A percentile compares a stretch with the other conserved stretches of the same genome.
Evolutionary conservation across 2,797 vertebrate species (phyloP).

Genomic region (Thamnophis elegans): DNA sequence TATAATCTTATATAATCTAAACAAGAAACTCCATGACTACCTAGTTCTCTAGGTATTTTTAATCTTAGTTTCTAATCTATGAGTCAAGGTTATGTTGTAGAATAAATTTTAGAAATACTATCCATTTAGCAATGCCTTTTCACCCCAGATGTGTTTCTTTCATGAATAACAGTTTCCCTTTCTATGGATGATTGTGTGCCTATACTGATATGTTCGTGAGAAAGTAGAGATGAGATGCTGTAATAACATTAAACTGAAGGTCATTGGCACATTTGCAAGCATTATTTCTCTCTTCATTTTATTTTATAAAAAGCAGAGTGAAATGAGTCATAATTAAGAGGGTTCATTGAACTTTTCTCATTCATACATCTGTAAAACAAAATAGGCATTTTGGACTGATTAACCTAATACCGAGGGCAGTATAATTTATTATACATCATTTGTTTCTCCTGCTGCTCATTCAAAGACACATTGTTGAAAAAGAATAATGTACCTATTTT

Average conservation of each 20-base stretch:
- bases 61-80: neutral
- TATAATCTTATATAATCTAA: neutral
- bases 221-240: neutral
- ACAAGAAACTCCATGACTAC: neutral
- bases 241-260: neutral
- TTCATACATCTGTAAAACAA: neutral
- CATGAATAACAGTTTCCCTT: neutral
- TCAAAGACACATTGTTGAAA: neutral
- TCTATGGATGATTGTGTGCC: neutral
- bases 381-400: neutral
- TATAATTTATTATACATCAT: neutral
- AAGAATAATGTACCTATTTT: neutral
- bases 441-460: neutral
- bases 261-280: slow-evolving; percentile 6
- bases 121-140: neutral
- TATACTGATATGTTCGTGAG: neutral
- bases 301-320: slow-evolving; percentile 10
- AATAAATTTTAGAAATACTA: neutral
- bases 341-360: slow-evolving; percentile 8
- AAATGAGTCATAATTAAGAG: slow-evolving; percentile 27
- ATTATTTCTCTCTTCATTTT: neutral
- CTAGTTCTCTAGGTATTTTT: neutral
- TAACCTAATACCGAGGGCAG: neutral
- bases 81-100: neutral
- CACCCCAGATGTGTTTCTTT: neutral